These are phyloP conservation scores for Scaptomyza flava DNA, from an alignment of 2,888 invertebrate species.

Conservation along the genomic window DNA sequence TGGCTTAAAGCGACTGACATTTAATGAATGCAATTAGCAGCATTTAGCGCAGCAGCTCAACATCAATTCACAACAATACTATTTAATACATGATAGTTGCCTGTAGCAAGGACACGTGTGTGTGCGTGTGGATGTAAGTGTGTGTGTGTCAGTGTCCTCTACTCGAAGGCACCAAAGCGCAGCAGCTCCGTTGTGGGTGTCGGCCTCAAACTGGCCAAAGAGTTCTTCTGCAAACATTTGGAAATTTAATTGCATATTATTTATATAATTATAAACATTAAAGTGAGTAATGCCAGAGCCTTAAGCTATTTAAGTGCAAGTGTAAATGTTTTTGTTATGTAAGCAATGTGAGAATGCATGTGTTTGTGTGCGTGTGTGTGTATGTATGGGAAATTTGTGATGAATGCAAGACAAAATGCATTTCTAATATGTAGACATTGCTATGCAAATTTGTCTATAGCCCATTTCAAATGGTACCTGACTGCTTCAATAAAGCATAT, in stretches of 20 bases:
- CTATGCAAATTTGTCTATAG: slow-evolving; percentile 26
- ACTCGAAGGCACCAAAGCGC: slow-evolving; percentile 73
- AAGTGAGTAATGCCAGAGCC: slow-evolving; percentile 10
- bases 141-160: slow-evolving; percentile 9
- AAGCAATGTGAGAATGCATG: not conserved
- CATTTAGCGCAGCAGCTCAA: slow-evolving; percentile 33
- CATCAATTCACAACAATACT: not conserved
- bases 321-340: not conserved
- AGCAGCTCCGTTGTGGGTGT: slow-evolving; percentile 65
- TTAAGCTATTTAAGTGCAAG: slow-evolving; percentile 16
- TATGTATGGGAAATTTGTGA: slow-evolving; percentile 1
- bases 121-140: not conserved
- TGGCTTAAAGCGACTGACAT: slow-evolving; percentile 39
- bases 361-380: not conserved
- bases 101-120: slow-evolving; percentile 34
- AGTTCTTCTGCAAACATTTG: slow-evolving; percentile 75
- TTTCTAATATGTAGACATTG: slow-evolving; percentile 15
- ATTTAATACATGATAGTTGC: slow-evolving; percentile 42
- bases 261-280: slow-evolving; percentile 7
- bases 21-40: slow-evolving; percentile 71
- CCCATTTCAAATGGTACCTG: slow-evolving; percentile 9
- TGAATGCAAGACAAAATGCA: slow-evolving; percentile 10
- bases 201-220: slow-evolving; percentile 67
- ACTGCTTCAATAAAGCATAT: slow-evolving; percentile 5
- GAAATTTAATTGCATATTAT: slow-evolving; percentile 60